Base-by-base conservation (phyloP, 2,888 invertebrate genomes). In the Fabriciana adippe region DNA sequence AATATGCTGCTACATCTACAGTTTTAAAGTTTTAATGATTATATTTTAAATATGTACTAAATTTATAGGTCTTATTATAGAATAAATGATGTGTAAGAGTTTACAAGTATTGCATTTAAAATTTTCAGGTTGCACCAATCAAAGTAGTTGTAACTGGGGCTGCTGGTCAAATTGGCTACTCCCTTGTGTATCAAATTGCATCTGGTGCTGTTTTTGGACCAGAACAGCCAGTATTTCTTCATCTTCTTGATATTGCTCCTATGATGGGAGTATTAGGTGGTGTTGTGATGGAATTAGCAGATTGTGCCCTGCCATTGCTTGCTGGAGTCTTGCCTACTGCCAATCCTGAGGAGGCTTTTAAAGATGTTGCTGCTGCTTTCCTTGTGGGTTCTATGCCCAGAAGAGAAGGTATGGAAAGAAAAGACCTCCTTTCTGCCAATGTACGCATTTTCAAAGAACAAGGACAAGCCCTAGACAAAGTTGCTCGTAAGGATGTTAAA, bases 111-210 rank as follows among this genome's bases (percentile, higher is more conserved):
- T 41, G 8, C 8, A 45, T 66, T 67, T 68, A 71, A 35, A 16
- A 60, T 59, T 93, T 94, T 69, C 87, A 97, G 96, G 93, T 94
- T 80, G 95, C 96, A 89, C 97, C 98, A 83, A 96, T 99, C 81
- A 96, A 95, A 92, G 98, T 99, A 74, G 96, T 98, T 70, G 97
- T 99, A 45, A 99, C 99, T 65, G 99, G 99, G 71, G 99, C 99
- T 78, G 99, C 99, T 70, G 99, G 99, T 18, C 99, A 99, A 93
- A 99, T 99, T 78, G 99, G 98, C 70, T 99, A 99, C 89, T 99
- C 99, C 2, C 93, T 99, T 55, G 93, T 99, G 15, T 98, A 98
- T 84, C 97, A 98, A 92, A 94, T 99, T 76, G 98, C 98, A 15
- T 98, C 98, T 79, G 99, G 99, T 70, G 97, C 97, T 85, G 98